A percentile compares a stretch with the other conserved stretches of the same genome.
Conservation (phyloP, 2,888 invertebrate species). For the Macrosiphum euphorbiae region DNA sequence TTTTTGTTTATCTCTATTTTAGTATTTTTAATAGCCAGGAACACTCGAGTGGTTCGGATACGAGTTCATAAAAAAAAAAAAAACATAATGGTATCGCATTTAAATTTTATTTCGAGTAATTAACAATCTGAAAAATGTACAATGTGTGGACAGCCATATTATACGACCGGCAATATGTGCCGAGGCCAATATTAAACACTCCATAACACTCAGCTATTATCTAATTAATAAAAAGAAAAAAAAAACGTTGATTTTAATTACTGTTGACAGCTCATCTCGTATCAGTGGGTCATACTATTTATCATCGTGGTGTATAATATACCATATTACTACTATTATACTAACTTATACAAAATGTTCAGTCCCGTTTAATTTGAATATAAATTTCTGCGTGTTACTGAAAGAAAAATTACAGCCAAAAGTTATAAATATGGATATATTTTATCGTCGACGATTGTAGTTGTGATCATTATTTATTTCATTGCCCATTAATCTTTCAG, state of each 20-base stretch:
- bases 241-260: slow-evolving; percentile 33
- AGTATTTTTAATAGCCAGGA: slow-evolving; percentile 38
- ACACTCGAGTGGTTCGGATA: not conserved
- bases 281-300: slow-evolving; percentile 5
- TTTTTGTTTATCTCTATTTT: slow-evolving; percentile 41
- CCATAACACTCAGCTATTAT: not conserved
- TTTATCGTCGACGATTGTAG: not conserved
- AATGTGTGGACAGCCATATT: not conserved
- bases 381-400: not conserved
- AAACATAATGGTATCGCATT: slow-evolving; percentile 41
- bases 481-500: not conserved
- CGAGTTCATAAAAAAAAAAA: slow-evolving; percentile 29
- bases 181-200: slow-evolving; percentile 1
- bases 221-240: slow-evolving; percentile 41
- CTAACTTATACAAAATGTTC: not conserved
- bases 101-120: slow-evolving; percentile 37
- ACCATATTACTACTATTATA: not conserved
- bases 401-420: not conserved
- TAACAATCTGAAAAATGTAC: slow-evolving; percentile 1
- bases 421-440: not conserved
- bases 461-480: not conserved
- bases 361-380: slow-evolving; percentile 18
- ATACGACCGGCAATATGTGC: slow-evolving; percentile 6
- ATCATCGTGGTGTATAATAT: not conserved
- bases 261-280: slow-evolving; percentile 23